These are phyloP conservation scores for Zophobas atratus DNA, from an alignment of 1,140 invertebrate species.

Conservation along the genomic window DNA sequence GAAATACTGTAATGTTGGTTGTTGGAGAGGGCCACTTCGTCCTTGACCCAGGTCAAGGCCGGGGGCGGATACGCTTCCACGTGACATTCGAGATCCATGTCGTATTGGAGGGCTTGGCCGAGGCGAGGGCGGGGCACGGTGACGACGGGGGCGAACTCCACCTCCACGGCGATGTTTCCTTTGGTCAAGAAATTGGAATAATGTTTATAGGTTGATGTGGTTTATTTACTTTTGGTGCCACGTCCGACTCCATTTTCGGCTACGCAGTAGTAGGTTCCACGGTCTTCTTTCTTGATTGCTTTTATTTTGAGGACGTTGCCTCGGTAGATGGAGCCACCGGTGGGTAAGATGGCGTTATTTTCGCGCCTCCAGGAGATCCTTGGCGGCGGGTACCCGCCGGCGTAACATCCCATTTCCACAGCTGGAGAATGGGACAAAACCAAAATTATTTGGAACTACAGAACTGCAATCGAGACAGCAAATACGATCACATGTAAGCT, in stretches of 20 bases:
- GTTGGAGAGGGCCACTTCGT: constrained; percentile 84
- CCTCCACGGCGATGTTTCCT: constrained; percentile 88
- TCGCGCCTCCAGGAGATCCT: constrained; percentile 92
- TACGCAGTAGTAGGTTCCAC: constrained; percentile 94
- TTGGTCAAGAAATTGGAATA: constrained; percentile 26
- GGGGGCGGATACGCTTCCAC: constrained; percentile 94
- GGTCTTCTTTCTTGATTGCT: constrained; percentile 86
- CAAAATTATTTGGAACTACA: too few relatives aligned
- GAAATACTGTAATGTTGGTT: constrained; percentile 91
- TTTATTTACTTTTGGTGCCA: constrained; percentile 77
- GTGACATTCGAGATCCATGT: constrained; percentile 94
- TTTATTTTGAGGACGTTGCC: constrained; percentile 90
- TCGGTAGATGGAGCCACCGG: constrained; percentile 85
- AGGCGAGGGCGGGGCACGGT: constrained; percentile 84
- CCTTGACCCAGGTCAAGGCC: constrained; percentile 90
- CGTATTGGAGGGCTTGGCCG: constrained; percentile 91
- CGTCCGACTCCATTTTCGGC: constrained; percentile 93
- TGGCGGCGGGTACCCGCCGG: constrained; percentile 86
- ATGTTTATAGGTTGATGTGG: not conserved
- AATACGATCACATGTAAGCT: too few relatives aligned
- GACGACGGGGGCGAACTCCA: constrained; percentile 90
- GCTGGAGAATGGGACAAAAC: constrained; percentile 63
- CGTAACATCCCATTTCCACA: constrained; percentile 90
- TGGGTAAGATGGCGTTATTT: constrained; percentile 93
- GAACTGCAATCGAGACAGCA: too few relatives aligned